Conservation (phyloP, 2,797 vertebrate genomes). For the Cephalopachus bancanus region DNA sequence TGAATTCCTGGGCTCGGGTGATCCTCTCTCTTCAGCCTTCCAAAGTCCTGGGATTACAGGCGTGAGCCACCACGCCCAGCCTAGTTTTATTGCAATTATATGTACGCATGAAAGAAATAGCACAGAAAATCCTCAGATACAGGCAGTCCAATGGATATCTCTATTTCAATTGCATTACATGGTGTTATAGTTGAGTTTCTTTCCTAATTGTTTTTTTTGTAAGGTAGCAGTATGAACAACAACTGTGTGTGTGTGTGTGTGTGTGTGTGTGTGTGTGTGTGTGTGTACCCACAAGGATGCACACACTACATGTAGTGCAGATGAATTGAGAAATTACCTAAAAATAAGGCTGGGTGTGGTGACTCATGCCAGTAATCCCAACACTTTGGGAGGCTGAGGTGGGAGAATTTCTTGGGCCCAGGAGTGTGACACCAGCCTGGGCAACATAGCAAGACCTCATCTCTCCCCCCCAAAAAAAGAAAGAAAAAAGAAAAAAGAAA, state of each 20-base stretch:
- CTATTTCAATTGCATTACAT: not conserved
- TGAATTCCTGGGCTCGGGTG: too few species aligned
- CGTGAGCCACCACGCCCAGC: too few species aligned
- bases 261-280: not conserved
- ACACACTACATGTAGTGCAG: not conserved
- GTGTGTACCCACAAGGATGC: not conserved
- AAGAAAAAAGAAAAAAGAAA: too few species aligned
- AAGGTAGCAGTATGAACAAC: not conserved
- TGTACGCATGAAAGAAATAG: not conserved
- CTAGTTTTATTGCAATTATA: not conserved
- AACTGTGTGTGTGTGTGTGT: not conserved
- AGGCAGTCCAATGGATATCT: not conserved
- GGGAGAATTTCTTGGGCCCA: too few species aligned
- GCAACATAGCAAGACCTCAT: too few species aligned
- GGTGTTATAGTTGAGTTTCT: not conserved
- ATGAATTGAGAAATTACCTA: not conserved
- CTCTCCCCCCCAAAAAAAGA: too few species aligned
- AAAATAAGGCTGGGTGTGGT: too few species aligned
- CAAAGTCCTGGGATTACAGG: too few species aligned
- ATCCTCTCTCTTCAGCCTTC: too few species aligned
- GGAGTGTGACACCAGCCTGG: too few species aligned
- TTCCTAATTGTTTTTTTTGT: not conserved
- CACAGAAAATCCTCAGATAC: not conserved
- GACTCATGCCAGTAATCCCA: too few species aligned
- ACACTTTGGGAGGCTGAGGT: too few species aligned